These are phyloP conservation scores for Platorchestia sp. DNA, from an alignment of 1,140 invertebrate genomes.

Conservation along the genomic window DNA sequence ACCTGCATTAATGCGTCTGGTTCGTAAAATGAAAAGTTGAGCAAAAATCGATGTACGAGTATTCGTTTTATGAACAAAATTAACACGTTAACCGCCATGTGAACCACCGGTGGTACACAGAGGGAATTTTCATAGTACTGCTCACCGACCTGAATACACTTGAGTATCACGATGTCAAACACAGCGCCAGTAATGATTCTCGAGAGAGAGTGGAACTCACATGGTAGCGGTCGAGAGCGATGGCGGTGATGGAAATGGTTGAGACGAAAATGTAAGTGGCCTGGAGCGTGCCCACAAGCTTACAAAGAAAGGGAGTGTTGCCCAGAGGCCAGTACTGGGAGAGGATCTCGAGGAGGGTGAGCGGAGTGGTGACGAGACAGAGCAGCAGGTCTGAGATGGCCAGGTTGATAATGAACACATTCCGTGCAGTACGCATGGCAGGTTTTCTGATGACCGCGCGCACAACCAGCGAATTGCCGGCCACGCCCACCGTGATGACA, in stretches of 20 bases:
- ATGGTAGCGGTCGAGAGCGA: conserved; percentile 74
- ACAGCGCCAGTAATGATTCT: no score
- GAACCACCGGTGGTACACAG: no score
- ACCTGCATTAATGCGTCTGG: no score
- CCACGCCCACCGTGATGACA: conserved; percentile 59
- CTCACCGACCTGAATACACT: no score
- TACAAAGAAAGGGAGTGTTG: conserved; percentile 72
- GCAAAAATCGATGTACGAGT: no score
- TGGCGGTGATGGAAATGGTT: conserved; percentile 74
- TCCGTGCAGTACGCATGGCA: conserved; percentile 76
- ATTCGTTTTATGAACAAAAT: no score
- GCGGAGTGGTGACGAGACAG: conserved; percentile 76
- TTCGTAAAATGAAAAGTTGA: no score
- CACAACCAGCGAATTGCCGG: conserved; percentile 71
- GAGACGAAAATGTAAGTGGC: conserved; percentile 74
- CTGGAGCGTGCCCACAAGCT: conserved; percentile 74
- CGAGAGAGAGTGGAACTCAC: conserved; percentile 57
- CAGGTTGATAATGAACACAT: conserved; percentile 78
- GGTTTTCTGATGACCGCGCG: conserved; percentile 70
- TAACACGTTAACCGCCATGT: no score
- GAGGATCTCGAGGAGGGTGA: conserved; percentile 73
- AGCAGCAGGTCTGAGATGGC: conserved; percentile 76
- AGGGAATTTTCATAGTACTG: no score
- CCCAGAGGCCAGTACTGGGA: conserved; percentile 71
- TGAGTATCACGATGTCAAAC: no score